Base-by-base conservation (phyloP, 2,888 invertebrate genomes). In the Caenorhabditis panamensis region DNA sequence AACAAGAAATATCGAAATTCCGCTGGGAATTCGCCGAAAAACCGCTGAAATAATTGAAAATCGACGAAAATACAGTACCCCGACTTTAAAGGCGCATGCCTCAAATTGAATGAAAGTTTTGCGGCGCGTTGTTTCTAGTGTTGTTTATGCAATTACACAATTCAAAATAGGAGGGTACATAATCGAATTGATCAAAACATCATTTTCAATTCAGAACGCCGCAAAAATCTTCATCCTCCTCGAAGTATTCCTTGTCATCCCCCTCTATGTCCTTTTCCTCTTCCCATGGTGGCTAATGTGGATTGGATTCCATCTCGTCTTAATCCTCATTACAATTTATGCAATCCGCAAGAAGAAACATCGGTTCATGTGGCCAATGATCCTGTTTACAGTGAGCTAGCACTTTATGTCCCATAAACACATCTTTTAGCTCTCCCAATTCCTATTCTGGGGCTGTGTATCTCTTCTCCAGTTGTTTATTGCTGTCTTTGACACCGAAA, bases 341-440 rank as follows among this genome's bases (percentile, higher is more conserved):
- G 82, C 83, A 16, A 11, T 86, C 51, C 73, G 82, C 16, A 84
- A 82, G 49, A 83, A 82, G 59, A 81, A 82, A 56, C 86, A 83
- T 24, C 79, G 84, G 22, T 86, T 82, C 66, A 75, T 86, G 73
- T 86, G 86, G 86, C 86, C 86, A 8, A 79, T 84, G 20, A 54
- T 82, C 36, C 51, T 84, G 9, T 66, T 82, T 11, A 61, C 83
- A 8, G 86, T 84, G n/a, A 68, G 56, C 36, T 56, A 4, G 31
- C 4, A 9, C 9, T 31, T 31, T 9, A 31, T 6, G 31, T 31
- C 31, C 9, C 31, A 6, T 9, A 4, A 31, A 31, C 31, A 31
- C 31, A 9, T 31, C 20, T n/a, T 82, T 54, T 68, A 85, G 85
- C 44, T 53, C 1, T 53, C 66, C 1, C 76, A 84, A 71, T 83